A percentile compares a stretch with the other conserved stretches of the same genome.
phyloP scores from a whole-genome alignment of 2,888 invertebrate genomes.

The Stenolophus ochropezus region DNA sequence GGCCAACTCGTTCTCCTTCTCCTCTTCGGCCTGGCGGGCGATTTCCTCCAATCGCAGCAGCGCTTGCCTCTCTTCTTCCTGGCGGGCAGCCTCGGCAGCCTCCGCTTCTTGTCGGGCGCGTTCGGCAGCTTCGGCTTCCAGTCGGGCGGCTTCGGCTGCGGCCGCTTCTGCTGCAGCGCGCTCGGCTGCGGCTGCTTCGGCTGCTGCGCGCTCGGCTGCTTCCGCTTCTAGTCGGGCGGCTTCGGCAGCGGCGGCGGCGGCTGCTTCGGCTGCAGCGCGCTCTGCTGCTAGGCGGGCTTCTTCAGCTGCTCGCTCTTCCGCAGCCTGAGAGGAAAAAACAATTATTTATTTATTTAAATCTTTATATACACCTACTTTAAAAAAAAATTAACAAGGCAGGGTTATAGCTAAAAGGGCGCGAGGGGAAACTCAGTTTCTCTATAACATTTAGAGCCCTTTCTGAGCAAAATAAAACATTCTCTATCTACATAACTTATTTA shows the following conservation, averaged over 20 bases:
- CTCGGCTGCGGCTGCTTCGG: conserved; percentile 70
- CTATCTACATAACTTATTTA: too few relatives aligned
- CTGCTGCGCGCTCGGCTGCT: conserved; percentile 73
- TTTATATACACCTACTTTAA: too few relatives aligned
- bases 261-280: conserved; percentile 56
- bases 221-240: conserved; percentile 72
- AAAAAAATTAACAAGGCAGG: too few relatives aligned
- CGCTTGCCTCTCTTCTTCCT: conserved; percentile 75
- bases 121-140: conserved; percentile 70
- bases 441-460: too few relatives aligned
- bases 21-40: conserved; percentile 79
- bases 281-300: conserved; percentile 70
- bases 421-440: too few relatives aligned
- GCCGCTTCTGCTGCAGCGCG: conserved; percentile 56
- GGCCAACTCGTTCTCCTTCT: conserved; percentile 80
- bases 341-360: too few relatives aligned
- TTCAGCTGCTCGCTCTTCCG: conserved; percentile 63
- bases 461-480: too few relatives aligned
- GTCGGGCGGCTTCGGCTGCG: conserved; percentile 66
- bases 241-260: conserved; percentile 21
- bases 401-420: too few relatives aligned
- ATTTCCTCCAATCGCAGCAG: conserved; percentile 77
- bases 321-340: conserved; percentile 58
- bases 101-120: conserved; percentile 70
- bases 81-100: conserved; percentile 73